Conservation (phyloP, 2,888 invertebrate genomes). For the Scrobipalpa costella region DNA sequence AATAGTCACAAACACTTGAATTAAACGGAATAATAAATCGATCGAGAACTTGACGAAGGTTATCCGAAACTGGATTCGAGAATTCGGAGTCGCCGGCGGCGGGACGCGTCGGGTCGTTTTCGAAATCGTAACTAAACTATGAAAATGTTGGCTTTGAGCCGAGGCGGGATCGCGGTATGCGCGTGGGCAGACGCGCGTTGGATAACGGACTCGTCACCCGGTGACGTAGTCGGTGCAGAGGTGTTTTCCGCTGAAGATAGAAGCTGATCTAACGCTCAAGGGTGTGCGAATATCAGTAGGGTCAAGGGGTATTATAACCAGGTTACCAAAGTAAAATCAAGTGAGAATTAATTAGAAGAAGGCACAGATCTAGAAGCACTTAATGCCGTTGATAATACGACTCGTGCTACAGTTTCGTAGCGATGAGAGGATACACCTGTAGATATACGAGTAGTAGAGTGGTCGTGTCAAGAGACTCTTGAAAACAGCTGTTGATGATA, state of each 20-base stretch:
- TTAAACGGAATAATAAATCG: conserved; percentile 41
- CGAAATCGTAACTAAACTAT: conserved; percentile 82
- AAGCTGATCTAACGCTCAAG: conserved; percentile 57
- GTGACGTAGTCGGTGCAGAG: conserved; percentile 75
- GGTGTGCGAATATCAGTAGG: conserved; percentile 12
- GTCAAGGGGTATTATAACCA: conserved; percentile 15
- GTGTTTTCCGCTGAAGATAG: conserved; percentile 79
- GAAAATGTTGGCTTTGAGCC: conserved; percentile 75
- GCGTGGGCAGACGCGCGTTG: conserved; percentile 75
- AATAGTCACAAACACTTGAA: conserved; percentile 63
- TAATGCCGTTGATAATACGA: neutral
- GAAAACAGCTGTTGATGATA: neutral
- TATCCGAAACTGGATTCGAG: conserved; percentile 65
- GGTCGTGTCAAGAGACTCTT: conserved; percentile 8
- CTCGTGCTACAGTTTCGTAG: neutral
- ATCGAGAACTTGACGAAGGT: conserved; percentile 69
- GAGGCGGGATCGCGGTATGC: conserved; percentile 73
- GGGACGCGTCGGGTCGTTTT: conserved; percentile 82
- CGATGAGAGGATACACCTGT: neutral
- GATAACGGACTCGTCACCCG: conserved; percentile 66
- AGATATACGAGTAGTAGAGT: neutral
- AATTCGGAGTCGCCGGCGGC: conserved; percentile 77
- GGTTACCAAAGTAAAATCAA: neutral
- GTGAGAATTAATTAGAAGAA: neutral
- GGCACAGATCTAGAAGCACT: neutral